These are phyloP conservation scores for Corvus cornix DNA, from an alignment of 2,113 vertebrate genomes.

Conservation along the genomic window DNA sequence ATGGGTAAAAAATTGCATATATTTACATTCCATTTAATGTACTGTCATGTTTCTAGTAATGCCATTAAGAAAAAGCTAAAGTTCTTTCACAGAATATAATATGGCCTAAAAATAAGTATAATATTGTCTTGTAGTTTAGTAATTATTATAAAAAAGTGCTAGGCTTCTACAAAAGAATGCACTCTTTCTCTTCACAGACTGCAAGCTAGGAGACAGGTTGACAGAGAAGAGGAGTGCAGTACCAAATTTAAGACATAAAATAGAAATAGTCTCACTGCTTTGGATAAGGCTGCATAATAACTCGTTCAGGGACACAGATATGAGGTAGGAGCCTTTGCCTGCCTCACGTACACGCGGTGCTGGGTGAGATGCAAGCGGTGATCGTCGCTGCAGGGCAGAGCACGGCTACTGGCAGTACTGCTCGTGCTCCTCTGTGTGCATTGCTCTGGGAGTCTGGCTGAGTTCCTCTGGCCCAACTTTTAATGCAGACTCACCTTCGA, in stretches of 20 bases:
- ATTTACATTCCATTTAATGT: background rate
- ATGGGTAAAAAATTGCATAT: background rate
- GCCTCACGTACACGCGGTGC: fast-evolving
- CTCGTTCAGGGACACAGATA: background rate
- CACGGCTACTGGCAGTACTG: fast-evolving
- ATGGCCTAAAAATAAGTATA: background rate
- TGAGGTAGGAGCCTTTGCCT: background rate
- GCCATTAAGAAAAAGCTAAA: background rate
- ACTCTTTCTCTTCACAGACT: background rate
- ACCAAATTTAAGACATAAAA: background rate
- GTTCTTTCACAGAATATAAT: background rate
- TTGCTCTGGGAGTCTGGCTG: fast-evolving
- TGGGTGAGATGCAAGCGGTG: background rate
- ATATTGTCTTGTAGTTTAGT: background rate
- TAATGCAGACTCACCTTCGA: fast-evolving
- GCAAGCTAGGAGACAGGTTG: background rate
- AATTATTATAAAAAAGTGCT: background rate
- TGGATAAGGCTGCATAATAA: background rate
- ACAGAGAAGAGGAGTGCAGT: background rate
- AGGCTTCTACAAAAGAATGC: background rate
- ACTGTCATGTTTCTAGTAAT: background rate
- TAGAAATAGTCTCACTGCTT: background rate
- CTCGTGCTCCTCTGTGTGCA: fast-evolving
- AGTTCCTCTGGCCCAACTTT: background rate
- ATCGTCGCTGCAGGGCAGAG: background rate